Evolutionary conservation across 2,797 vertebrate species (phyloP), one percentile per base, ranked within the genome.

Genomic region (Rachycentron canadum): DNA sequence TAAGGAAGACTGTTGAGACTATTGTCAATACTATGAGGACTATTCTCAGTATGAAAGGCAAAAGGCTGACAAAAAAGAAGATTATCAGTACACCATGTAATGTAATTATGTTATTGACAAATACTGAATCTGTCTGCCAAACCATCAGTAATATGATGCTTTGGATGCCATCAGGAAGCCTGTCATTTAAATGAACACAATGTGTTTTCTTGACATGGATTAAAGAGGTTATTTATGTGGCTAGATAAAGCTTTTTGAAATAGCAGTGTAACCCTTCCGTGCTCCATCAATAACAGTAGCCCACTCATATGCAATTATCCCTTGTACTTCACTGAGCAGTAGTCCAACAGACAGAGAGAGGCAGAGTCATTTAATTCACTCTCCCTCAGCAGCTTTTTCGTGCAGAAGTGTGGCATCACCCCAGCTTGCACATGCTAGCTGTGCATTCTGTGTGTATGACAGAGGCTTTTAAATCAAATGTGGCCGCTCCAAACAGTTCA

Each of bases 401-500:
- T 69, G 83, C 91, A 92, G 88, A 93, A 86, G 81, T 84, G 83
- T 72, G 62, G 69, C 77, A 78, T 69, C 21, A 19, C 36, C 69
- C 69, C 72, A 69, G 79, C 81, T 72, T 64, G 82, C 86, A 81
- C 81, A 87, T 86, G 87, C 76, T 85, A 82, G 81, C 81, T 38
- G 62, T 83, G 86, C 84, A 74, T 76, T 88, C 62, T 77, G 72
- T 70, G 71, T 78, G 68, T 80, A 73, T 83, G 85, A 89, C 83
- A 86, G 84, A 84, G 78, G 76, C 84, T 87, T 87, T 89, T 93
- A 91, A 92, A 92, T 93, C 90, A 92, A 91, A 89, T 70, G 71
- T 30, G 73, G 73, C 69, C 16, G 68, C 74, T 81, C 47, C 78
- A 81, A 86, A 88, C 90, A 73, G 83, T 84, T 49, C 81, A 67